Base-by-base conservation (phyloP, 2,888 invertebrate species). In the Clivina fossor region DNA sequence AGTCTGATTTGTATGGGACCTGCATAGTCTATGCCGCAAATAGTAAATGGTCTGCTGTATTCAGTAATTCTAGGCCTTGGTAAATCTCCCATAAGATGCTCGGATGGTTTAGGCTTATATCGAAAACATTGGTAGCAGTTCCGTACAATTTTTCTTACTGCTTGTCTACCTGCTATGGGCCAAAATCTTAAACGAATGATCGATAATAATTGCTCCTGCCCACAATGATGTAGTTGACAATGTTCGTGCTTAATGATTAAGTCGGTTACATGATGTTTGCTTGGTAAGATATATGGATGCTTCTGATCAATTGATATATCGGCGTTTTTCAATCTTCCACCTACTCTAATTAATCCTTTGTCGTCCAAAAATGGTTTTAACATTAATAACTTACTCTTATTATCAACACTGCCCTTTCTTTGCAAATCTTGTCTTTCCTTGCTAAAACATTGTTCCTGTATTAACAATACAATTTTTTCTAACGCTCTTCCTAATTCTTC, bases 171-270 rank as follows among this genome's bases (percentile, higher is more conserved):
- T 20, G 20, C 22, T 40, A 40, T 40, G 19, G 40, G 40, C 40
- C 40, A 40, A 40, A 59, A 69, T 8, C 63, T 54, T 18, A 51
- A 22, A 24, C 58, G 47, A 2, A 67, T 4, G 3, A 41, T 13
- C 3, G 60, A 30, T 22, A 64, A 49, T 8, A 64, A 35, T 8
- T 64, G 56, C 26, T 61, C 58, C 11, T 30, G 30, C 7, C 50
- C 32, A 19, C 40, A 30, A 30, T 41, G 50, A 5, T 11, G 13
- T 30, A 19, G 15, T 19, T 13, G 26, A 5, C 16, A 9, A 32
- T 50, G 40, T 19, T 41, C 41, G 19, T 30, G 13, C n/a, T 16
- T 8, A n/a, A 56, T 48, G 16, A 56, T 56, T 15, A 55, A 24
- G 11, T 35, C 9, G 2, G 55, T 55, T 2, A 48, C 19, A 20